Base-by-base conservation (phyloP, 1,140 invertebrate species). In the Prorops nasuta region DNA sequence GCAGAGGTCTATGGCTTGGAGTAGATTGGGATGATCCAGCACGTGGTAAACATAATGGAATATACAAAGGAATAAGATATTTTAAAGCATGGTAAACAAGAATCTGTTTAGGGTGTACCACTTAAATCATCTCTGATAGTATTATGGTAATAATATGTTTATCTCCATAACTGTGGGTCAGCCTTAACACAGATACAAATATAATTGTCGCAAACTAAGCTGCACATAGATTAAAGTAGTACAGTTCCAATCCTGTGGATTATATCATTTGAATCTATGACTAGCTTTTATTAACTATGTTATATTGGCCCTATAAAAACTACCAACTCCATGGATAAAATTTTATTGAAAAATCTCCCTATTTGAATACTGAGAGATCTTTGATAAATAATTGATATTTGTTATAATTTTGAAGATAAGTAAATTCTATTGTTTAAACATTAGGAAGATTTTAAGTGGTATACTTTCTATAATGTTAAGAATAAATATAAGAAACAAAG, bases 21-120 rank as follows among this genome's bases (percentile, higher is more conserved):
- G 83, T 97, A 14, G 94, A 97, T 67, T 98, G 94, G 94, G 94
- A 98, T 77, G 86, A 95, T 71, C 79, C 84, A 2, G 70, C 74
- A 19, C 80, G 94, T 63, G 94, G 94, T 9, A 96, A 95, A 73
- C 94, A 98, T 67, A 85, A 94, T 83, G 94, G 94, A 1, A 84
- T 80, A 22, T 82, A 94, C 45, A 83, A 94, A 58, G 88, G 86
- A 37, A 75, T 85, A 36, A 80, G 84, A 59, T 97, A 96, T 74
- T 97, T 96, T 70, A 81, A 83, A 65, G 86, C 92, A 2, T 83
- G 81, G 84, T 89, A 79, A 72, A 46, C 59, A n/a, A 47, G 20
- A 32, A 22, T 49, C n/a, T 55, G 47, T 39, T 45, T n/a, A 34
- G 16, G 2, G n/a, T n/a, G n/a, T n/a, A n/a, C n/a, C n/a, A n/a